phyloP scores from a whole-genome alignment of 2,888 invertebrate genomes.

The Heliconius cydno region DNA sequence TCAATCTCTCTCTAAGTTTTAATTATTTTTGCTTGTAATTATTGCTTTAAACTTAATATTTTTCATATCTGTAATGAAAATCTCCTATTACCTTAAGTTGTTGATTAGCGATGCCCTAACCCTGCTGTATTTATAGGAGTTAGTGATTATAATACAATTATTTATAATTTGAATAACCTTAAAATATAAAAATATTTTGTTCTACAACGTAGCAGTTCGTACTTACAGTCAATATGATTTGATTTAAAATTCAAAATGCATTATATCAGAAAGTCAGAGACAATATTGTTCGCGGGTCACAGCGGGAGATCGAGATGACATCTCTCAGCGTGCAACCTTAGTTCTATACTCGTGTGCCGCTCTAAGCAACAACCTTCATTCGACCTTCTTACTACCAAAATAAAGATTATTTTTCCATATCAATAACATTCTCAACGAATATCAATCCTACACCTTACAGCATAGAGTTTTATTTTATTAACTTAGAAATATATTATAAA shows the following conservation, averaged over 20 bases:
- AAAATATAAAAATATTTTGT: conserved; percentile 23
- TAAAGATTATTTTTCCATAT: conserved; percentile 56
- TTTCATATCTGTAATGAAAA: not conserved
- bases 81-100: not conserved
- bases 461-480: conserved; percentile 66
- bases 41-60: not conserved
- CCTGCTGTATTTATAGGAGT: not conserved
- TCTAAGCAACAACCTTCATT: conserved; percentile 47
- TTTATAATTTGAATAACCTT: not conserved
- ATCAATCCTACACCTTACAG: conserved; percentile 53
- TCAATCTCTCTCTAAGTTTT: no score
- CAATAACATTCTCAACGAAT: conserved; percentile 39
- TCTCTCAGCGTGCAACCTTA: conserved; percentile 80
- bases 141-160: not conserved
- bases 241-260: conserved; percentile 78
- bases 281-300: conserved; percentile 81
- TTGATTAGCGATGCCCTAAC: not conserved
- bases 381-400: conserved; percentile 49
- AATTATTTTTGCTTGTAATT: no score
- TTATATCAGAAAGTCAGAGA: conserved; percentile 78
- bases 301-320: conserved; percentile 80
- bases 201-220: conserved; percentile 49
- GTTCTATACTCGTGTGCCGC: conserved; percentile 62
- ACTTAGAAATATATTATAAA: conserved; percentile 67
- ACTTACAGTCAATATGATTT: conserved; percentile 72